A percentile compares a stretch with the other conserved stretches of the same genome.
phyloP scores from a whole-genome alignment of 2,113 vertebrate genomes.

The Otocyon megalotis region DNA sequence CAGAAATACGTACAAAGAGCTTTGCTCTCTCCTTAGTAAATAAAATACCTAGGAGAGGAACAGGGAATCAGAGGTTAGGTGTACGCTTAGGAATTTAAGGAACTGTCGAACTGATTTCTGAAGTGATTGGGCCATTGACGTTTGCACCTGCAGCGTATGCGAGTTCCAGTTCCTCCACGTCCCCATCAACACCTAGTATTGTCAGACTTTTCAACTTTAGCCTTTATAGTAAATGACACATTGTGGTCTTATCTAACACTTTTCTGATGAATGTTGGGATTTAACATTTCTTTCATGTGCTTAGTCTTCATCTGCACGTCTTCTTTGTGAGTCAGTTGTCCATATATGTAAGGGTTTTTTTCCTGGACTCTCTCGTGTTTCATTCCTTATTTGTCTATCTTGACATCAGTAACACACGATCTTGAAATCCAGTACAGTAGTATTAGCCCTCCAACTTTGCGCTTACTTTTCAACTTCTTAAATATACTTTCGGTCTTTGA shows the following conservation, averaged over 20 bases:
- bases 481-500: background rate
- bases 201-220: background rate
- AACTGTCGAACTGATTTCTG: background rate
- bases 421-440: background rate
- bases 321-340: background rate
- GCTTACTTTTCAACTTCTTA: background rate
- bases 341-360: background rate
- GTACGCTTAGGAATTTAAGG: background rate
- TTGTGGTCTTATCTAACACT: background rate
- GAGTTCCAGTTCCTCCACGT: background rate
- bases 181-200: background rate
- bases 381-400: background rate
- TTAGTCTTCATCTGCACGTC: background rate
- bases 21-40: background rate
- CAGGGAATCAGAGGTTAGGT: background rate
- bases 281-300: background rate
- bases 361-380: background rate
- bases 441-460: background rate
- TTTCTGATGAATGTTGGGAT: background rate
- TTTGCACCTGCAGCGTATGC: background rate
- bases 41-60: background rate
- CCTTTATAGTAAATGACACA: background rate
- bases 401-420: background rate
- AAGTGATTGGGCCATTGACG: background rate
- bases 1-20: background rate